Evolutionary conservation across 1,140 invertebrate genomes (phyloP).

Genomic region (Drosophila sproati): DNA sequence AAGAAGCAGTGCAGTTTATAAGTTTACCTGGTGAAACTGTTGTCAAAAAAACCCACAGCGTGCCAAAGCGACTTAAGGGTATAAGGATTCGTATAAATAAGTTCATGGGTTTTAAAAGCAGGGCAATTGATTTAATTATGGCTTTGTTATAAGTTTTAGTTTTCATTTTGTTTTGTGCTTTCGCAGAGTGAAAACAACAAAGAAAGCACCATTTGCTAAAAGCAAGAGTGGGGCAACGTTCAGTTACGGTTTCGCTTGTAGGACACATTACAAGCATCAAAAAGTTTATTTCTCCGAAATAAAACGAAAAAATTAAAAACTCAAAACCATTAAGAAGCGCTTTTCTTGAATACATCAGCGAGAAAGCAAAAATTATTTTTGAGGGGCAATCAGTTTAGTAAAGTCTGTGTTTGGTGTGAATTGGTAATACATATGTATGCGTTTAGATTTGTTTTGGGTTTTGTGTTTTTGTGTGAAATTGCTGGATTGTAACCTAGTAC

Average conservation of each 20-base stretch:
- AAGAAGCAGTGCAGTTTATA: slow-evolving; percentile 83
- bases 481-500: slow-evolving; percentile 78
- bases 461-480: slow-evolving; percentile 6
- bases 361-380: slow-evolving; percentile 71
- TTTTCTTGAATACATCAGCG: slow-evolving; percentile 73
- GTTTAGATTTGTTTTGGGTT: neutral
- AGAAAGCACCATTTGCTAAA: slow-evolving; percentile 70
- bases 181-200: slow-evolving; percentile 56
- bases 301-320: slow-evolving; percentile 60
- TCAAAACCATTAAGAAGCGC: slow-evolving; percentile 74
- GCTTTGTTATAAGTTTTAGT: slow-evolving; percentile 2
- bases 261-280: slow-evolving; percentile 36
- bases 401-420: slow-evolving; percentile 3
- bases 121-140: slow-evolving; percentile 35
- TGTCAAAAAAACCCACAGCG: slow-evolving; percentile 85
- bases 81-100: slow-evolving; percentile 55
- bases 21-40: slow-evolving; percentile 85
- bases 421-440: slow-evolving; percentile 1
- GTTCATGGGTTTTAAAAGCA: slow-evolving; percentile 55
- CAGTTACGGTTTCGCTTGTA: slow-evolving; percentile 53
- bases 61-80: slow-evolving; percentile 86
- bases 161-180: slow-evolving; percentile 20
- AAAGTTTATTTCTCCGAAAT: slow-evolving; percentile 51
- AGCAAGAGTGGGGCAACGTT: slow-evolving; percentile 61
- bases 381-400: slow-evolving; percentile 67